A percentile compares a stretch with the other conserved stretches of the same genome.
Evolutionary conservation across 2,113 vertebrate genomes (phyloP).

Genomic region (Boulengerochromis microlepis): DNA sequence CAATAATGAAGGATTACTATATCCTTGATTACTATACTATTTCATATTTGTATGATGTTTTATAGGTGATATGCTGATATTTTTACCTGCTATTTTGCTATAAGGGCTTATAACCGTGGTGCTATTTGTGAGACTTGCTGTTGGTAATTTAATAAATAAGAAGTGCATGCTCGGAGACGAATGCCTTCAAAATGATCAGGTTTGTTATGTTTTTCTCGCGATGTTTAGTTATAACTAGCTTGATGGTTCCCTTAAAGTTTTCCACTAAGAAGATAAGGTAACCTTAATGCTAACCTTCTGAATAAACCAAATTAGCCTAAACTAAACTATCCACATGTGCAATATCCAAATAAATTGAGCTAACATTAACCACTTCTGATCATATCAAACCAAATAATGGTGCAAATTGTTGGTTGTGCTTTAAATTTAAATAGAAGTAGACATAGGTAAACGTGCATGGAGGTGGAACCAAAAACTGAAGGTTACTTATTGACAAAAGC

Average conservation of each 20-base stretch:
- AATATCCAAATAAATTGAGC: neutral
- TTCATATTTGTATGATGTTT: neutral
- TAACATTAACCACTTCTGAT: neutral
- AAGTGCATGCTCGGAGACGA: neutral
- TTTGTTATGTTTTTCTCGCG: neutral
- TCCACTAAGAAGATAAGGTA: neutral
- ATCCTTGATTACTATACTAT: neutral
- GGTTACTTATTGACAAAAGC: neutral
- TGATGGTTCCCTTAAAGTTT: neutral
- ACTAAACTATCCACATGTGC: neutral
- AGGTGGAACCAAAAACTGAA: neutral
- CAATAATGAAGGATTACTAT: neutral
- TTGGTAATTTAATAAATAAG: neutral
- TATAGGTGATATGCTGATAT: neutral
- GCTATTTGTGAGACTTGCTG: neutral
- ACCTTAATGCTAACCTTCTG: neutral
- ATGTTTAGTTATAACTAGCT: neutral
- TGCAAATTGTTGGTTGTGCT: neutral
- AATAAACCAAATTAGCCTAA: neutral
- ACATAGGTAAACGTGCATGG: neutral
- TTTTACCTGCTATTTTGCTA: neutral
- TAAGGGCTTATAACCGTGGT: neutral
- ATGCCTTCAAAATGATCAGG: neutral
- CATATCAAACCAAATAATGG: neutral
- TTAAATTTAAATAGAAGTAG: neutral